Evolutionary conservation across 2,888 invertebrate species (phyloP), one percentile per base, ranked within the genome.

Genomic region (Odontocolon sp.): DNA sequence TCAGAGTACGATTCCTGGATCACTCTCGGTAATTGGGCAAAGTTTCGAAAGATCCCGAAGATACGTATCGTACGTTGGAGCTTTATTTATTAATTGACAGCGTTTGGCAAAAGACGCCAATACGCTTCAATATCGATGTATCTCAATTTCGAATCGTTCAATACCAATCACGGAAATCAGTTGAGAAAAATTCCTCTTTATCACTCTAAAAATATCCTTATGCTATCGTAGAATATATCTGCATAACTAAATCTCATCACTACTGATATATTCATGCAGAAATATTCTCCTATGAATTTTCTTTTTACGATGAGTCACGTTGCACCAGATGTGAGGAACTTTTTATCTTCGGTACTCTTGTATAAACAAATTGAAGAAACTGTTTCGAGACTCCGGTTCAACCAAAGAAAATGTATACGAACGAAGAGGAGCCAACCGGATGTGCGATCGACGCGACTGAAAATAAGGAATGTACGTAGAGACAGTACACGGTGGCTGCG

Each of bases 391-490:
- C 38, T n/a, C 40, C 23, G 26, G 18, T 57, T 31, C 57, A 33
- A 54, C 21, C 40, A 40, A 14, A 63, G 52, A 40, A 67, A 56
- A 71, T 36, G 52, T 45, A 57, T 11, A 18, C 14, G 61, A 36
- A n/a, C 33, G 50, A 63, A 50, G n/a, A 66, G 26, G 38, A 52
- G 18, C 47, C 57, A 36, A 21, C 14, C 23, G 38, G 52, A 57
- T 18, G 54, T 31, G 11, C 67, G 50, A 77, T 69, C 57, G 73
- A 73, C 63, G 73, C 36, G 68, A 31, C 42, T 14, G 68, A 76
- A 54, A 67, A 45, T 66, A 52, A 52, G 66, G 47, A 40, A 59
- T 38, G 56, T 50, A 68, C 23, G 57, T 9, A 56, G 54, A 9
- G n/a, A n/a, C n/a, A 54, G 52, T 28, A 23, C 50, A 42, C 54